Conservation (phyloP, 1,140 invertebrate genomes). For the Arion vulgaris region DNA sequence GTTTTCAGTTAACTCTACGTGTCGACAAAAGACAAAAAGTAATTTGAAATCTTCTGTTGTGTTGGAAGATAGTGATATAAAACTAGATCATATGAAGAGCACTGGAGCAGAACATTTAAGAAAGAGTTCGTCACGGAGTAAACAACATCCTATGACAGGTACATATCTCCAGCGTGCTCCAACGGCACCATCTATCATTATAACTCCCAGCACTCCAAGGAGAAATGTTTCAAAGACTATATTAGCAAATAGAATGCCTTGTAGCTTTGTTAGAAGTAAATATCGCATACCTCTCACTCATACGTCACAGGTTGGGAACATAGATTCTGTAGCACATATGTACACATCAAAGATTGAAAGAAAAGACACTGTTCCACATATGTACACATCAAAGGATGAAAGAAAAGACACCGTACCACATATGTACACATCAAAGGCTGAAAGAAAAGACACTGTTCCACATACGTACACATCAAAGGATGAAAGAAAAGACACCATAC, state of each 20-base stretch:
- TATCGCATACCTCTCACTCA: no score
- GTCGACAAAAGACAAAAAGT: no score
- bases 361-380: no score
- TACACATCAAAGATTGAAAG: no score
- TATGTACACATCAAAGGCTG: no score
- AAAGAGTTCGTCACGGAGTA: neutral
- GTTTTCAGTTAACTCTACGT: neutral
- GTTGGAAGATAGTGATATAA: neutral
- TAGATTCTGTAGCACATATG: no score
- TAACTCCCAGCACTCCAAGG: neutral
- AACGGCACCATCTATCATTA: neutral
- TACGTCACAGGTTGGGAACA: no score
- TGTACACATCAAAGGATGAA: no score
- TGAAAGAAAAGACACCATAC: neutral
- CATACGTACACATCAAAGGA: neutral
- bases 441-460: no score
- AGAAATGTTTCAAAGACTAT: neutral
- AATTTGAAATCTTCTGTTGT: no score
- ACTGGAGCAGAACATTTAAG: neutral
- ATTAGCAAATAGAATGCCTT: neutral
- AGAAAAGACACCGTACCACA: no score
- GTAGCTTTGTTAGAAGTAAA: neutral
- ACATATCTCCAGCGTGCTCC: neutral
- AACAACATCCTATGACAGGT: neutral
- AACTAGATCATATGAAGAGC: neutral